These are phyloP conservation scores for Cryptoleucopteryx plumbea DNA, from an alignment of 2,113 vertebrate species.

Conservation along the genomic window DNA sequence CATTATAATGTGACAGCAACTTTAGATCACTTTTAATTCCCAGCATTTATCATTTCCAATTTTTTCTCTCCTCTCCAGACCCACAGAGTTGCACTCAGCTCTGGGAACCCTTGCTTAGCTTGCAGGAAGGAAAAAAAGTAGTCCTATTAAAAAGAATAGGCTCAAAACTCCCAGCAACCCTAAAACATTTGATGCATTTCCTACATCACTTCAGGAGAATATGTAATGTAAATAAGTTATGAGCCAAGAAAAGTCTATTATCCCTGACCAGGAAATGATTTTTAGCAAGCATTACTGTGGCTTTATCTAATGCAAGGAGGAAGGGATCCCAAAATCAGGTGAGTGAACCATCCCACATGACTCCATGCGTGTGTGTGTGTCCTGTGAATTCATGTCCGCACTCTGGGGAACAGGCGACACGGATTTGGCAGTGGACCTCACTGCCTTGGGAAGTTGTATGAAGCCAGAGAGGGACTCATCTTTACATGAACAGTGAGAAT, in stretches of 20 bases:
- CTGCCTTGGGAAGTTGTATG: neutral
- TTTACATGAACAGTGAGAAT: neutral
- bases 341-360: neutral
- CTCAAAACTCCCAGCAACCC: neutral
- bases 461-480: neutral
- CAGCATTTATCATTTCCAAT: neutral
- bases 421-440: no score
- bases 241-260: neutral
- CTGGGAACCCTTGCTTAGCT: neutral
- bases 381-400: fast-evolving
- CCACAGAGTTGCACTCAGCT: neutral
- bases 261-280: neutral
- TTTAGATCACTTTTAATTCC: conserved; percentile 28
- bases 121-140: neutral
- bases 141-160: neutral
- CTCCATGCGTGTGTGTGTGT: no score
- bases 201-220: neutral
- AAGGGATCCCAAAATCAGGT: neutral
- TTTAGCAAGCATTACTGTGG: neutral
- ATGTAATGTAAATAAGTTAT: neutral
- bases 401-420: fast-evolving
- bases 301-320: neutral
- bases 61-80: neutral
- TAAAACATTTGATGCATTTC: neutral
- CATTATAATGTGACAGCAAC: neutral